Evolutionary conservation across 2,797 vertebrate genomes (phyloP).

Genomic region (Nothura maculosa): DNA sequence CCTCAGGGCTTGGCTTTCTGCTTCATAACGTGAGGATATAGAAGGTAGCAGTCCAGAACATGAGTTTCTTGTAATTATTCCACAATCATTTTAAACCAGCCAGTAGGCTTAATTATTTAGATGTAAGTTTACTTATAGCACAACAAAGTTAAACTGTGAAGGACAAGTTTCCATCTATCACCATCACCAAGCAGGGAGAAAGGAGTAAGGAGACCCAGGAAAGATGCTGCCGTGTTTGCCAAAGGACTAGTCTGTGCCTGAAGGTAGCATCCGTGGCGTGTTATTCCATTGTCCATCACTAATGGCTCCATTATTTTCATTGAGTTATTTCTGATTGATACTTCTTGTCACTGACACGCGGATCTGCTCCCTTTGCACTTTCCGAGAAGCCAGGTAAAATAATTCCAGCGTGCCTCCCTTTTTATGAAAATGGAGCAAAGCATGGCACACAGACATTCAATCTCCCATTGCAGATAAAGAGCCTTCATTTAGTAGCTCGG

Average conservation of each 20-base stretch:
- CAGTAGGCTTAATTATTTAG: constrained; percentile 17
- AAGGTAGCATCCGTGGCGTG: neutral
- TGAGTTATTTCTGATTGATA: constrained; percentile 35
- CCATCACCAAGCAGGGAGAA: neutral
- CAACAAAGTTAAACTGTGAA: constrained; percentile 27
- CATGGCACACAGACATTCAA: constrained; percentile 67
- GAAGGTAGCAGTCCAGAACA: neutral
- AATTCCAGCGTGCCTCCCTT: constrained; percentile 67
- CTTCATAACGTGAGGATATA: neutral
- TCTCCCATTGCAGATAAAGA: constrained; percentile 76
- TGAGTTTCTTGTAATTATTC: neutral
- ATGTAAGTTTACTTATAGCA: constrained; percentile 12
- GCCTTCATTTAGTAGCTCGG: constrained; percentile 76
- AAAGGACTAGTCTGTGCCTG: neutral
- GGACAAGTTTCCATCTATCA: neutral
- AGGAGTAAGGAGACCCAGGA: neutral
- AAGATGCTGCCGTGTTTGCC: neutral
- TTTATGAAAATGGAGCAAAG: constrained; percentile 79
- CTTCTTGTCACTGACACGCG: constrained; percentile 36
- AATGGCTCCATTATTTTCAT: neutral
- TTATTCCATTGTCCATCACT: constrained; percentile 25
- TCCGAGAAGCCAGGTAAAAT: constrained; percentile 70
- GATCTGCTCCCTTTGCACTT: constrained; percentile 56
- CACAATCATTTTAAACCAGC: constrained; percentile 14
- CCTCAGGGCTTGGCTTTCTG: neutral